phyloP scores from a whole-genome alignment of 2,888 invertebrate genomes.

The Phortica okadai region DNA sequence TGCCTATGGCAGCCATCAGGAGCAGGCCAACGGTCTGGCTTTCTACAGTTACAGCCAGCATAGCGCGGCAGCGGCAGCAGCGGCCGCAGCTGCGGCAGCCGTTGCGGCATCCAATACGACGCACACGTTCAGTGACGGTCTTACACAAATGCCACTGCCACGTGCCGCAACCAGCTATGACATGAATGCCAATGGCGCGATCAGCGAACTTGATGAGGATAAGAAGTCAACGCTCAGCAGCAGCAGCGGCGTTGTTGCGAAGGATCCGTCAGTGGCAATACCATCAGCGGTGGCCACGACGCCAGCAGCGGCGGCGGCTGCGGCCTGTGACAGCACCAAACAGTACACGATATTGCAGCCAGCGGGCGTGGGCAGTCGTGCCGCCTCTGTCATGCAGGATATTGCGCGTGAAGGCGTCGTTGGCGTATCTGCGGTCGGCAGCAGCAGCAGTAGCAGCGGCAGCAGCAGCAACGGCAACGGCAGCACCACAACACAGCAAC shows the following conservation, averaged over 20 bases:
- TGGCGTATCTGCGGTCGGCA: slow-evolving; percentile 77
- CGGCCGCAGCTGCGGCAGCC: slow-evolving; percentile 50
- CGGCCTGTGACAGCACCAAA: slow-evolving; percentile 77
- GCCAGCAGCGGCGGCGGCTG: slow-evolving; percentile 55
- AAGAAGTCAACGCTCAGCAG: slow-evolving; percentile 26
- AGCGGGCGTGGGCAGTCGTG: slow-evolving; percentile 87
- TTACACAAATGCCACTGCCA: slow-evolving; percentile 40
- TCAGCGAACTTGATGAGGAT: slow-evolving; percentile 23
- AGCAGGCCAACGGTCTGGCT: slow-evolving; percentile 50
- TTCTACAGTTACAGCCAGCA: slow-evolving; percentile 63
- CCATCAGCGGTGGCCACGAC: slow-evolving; percentile 25
- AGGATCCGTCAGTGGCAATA: slow-evolving; percentile 11
- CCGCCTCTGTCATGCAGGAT: slow-evolving; percentile 89
- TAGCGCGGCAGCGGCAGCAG: slow-evolving; percentile 20
- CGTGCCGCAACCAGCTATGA: slow-evolving; percentile 46
- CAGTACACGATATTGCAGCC: slow-evolving; percentile 93
- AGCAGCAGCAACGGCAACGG: slow-evolving; percentile 65
- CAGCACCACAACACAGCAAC: slow-evolving; percentile 73
- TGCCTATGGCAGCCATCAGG: slow-evolving; percentile 27
- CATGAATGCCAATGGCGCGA: slow-evolving; percentile 23
- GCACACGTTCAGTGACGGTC: slow-evolving; percentile 17
- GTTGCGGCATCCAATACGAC: slow-evolving; percentile 51
- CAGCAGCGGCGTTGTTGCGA: neutral
- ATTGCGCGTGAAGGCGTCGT: slow-evolving; percentile 83
- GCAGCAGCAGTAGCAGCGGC: slow-evolving; percentile 73